Evolutionary conservation across 1,140 invertebrate species (phyloP), one percentile per base, ranked within the genome.

Genomic region (Pogonomyrmex californicus): DNA sequence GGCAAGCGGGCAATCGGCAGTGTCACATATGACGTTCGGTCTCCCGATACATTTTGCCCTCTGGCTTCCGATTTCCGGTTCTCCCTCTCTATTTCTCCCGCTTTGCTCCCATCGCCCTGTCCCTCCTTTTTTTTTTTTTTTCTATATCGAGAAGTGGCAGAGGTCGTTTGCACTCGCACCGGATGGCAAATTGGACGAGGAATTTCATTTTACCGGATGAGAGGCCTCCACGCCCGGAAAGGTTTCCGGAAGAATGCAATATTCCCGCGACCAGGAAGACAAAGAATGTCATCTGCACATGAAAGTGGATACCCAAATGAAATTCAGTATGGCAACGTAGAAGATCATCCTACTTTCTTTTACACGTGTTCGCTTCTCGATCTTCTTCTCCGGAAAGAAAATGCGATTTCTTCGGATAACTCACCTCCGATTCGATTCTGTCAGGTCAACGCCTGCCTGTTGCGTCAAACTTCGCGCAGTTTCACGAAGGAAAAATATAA

Each of bases 161-260:
- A 75, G 86, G 73, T 51, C 56, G 86, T 86, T 85, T 85, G 85
- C 78, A 87, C 85, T 78, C 49, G 82, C 81, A 77, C 77, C 66
- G 87, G 86, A 86, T 91, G 82, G 90, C 91, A 91, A 91, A 91
- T 91, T 91, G 90, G 90, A 91, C 87, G 90, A 91, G 91, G 91
- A 91, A 91, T 91, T 91, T 91, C 91, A 91, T 91, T 91, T 91
- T 86, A 90, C 86, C 78, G 86, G 91, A 91, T 91, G 88, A 91
- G 90, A 91, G 83, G 86, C 76, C 71, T 87, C 62, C 75, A 66
- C 56, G 75, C 66, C 30, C 68, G 79, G 75, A 78, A 86, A 89
- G 90, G 71, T 91, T 91, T 91, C 81, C 78, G 88, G 90, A 91
- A 91, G 91, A 91, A 91, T 91, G 91, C 90, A 91, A 91, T 91